Evolutionary conservation across 2,888 invertebrate genomes (phyloP), one percentile per base, ranked within the genome.

Genomic region (Drosophila subquinaria): DNA sequence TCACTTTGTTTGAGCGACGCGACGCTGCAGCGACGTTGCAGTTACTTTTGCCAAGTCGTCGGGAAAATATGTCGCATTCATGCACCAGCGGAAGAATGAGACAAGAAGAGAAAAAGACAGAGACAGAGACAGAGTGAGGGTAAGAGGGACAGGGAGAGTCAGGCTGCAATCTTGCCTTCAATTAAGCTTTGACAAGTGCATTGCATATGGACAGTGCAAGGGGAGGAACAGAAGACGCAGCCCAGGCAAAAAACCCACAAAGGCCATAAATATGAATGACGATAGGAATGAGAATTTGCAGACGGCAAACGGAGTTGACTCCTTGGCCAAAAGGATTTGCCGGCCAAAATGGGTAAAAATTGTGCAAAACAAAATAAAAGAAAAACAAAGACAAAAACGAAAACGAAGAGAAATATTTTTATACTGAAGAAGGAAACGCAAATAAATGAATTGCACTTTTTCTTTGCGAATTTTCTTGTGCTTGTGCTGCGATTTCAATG

Each of bases 121-220:
- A 17, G 17, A 47, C 5, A 40, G 38, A 17, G 17, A 47, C 5
- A 40, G 38, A 40, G 20, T 40, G 3, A 11, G 8, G 9, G 47
- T 4, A 53, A 40, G 42, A 38, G 53, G 47, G 52, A 38, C 57
- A 15, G 45, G 45, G 61, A 50, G 56, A 76, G 65, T 53, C 65
- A 71, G 55, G 79, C 76, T 85, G 83, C 83, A 87, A 83, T 83
- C 88, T 90, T 91, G 91, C 90, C 91, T 91, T 91, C 91, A 91
- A 91, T 91, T 91, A 91, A 91, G 91, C 91, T 90, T 90, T 90
- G 91, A 90, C 90, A 90, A 91, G 91, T 90, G 90, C 91, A 90
- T 68, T 79, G 89, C 88, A 90, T 75, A 88, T 87, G 82, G 56
- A 45, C 60, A 11, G 43, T 15, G 43, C 40, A 51, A 51, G 42